phyloP scores from a whole-genome alignment of 2,113 vertebrate species.

The Blennius ocellaris region DNA sequence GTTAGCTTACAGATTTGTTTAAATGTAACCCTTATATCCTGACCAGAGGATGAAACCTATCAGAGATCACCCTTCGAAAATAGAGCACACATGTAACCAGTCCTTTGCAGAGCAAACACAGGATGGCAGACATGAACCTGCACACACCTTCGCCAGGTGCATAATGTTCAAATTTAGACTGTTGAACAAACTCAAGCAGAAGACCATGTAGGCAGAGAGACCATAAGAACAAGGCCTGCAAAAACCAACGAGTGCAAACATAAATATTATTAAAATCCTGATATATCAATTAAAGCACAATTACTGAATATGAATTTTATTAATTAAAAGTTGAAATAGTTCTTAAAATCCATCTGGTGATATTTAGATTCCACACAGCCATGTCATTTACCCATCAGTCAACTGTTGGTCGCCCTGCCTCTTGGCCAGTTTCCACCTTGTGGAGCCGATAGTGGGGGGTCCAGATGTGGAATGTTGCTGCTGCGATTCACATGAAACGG shows the following conservation, averaged over 20 bases:
- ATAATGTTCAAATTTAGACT: too few relatives aligned
- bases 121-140: too few relatives aligned
- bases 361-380: constrained; percentile 5
- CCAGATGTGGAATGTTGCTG: constrained; percentile 38
- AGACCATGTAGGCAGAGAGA: too few relatives aligned
- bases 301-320: constrained; percentile 5
- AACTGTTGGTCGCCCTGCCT: not conserved
- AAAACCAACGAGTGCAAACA: not conserved
- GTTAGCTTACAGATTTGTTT: too few relatives aligned
- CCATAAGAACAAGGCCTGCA: not conserved
- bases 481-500: constrained; percentile 42
- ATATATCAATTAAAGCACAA: not conserved
- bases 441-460: constrained; percentile 41
- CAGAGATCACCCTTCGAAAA: too few relatives aligned
- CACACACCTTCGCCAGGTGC: too few relatives aligned
- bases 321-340: not conserved
- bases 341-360: not conserved
- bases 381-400: not conserved
- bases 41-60: too few relatives aligned
- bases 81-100: too few relatives aligned
- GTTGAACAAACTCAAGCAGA: too few relatives aligned
- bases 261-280: not conserved
- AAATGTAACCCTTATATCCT: too few relatives aligned
- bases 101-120: too few relatives aligned
- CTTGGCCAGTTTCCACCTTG: constrained; percentile 37